Percentiles rank a stretch among this genome's conserved stretches.
Evolutionary conservation across 1,140 invertebrate species (phyloP).

Genomic region (Agrilus planipennis): DNA sequence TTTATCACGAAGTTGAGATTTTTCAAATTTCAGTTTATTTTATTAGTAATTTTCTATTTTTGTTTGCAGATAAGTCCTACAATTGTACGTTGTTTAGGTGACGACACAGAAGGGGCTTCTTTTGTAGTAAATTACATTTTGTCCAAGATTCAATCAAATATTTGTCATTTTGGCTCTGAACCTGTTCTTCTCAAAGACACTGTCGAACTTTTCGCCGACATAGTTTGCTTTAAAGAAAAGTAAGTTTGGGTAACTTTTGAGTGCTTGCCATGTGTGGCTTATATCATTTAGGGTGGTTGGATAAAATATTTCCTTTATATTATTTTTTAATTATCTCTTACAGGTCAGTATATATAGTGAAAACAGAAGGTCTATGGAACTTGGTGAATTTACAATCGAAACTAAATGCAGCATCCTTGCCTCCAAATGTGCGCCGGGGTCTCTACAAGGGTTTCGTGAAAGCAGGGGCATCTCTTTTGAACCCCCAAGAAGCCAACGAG

Average conservation of each 20-base stretch:
- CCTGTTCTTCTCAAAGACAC: conserved; percentile 30
- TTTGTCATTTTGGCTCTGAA: conserved; percentile 29
- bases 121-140: conserved; percentile 27
- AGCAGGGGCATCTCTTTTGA: conserved; percentile 34
- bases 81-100: conserved; percentile 27
- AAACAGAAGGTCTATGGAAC: conserved; percentile 35
- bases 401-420: conserved; percentile 34
- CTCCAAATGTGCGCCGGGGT: conserved; percentile 38
- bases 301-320: not conserved
- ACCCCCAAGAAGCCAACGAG: conserved; percentile 22
- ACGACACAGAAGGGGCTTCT: conserved; percentile 30
- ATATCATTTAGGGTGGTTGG: too few relatives aligned
- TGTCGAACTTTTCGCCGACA: conserved; percentile 27
- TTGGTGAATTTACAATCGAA: conserved; percentile 31
- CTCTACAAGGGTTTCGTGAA: conserved; percentile 42
- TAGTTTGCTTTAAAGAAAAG: conserved; percentile 28
- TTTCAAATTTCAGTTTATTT: conserved; percentile 30
- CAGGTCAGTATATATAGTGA: conserved; percentile 30
- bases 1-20: conserved; percentile 52
- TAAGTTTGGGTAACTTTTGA: conserved; percentile 15
- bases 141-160: conserved; percentile 30
- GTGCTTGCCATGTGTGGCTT: too few relatives aligned
- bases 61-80: conserved; percentile 27
- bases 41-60: conserved; percentile 11
- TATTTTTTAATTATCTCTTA: conserved; percentile 14